Percentiles rank a stretch among this genome's conserved stretches.
Evolutionary conservation across 2,888 invertebrate genomes (phyloP).

Genomic region (Cosmia pyralina): DNA sequence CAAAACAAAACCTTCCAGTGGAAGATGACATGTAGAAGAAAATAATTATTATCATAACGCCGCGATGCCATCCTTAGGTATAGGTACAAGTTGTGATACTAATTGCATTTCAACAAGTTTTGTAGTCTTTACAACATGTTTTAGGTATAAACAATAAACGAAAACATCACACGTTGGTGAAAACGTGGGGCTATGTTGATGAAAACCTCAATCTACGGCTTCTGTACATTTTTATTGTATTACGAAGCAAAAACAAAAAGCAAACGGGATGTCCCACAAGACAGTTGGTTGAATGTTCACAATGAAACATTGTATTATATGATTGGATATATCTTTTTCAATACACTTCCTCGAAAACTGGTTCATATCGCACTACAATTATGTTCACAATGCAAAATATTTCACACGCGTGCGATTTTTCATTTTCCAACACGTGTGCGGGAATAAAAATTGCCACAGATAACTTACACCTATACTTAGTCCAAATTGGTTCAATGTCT

Average conservation of each 20-base stretch:
- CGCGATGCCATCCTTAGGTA: not conserved
- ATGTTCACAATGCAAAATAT: too few relatives aligned
- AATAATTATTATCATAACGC: not conserved
- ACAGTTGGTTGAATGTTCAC: not conserved
- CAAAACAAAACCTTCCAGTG: not conserved
- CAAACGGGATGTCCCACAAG: not conserved
- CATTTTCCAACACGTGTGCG: too few relatives aligned
- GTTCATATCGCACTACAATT: too few relatives aligned
- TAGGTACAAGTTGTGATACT: not conserved
- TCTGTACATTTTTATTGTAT: not conserved
- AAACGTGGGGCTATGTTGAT: not conserved
- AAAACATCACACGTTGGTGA: not conserved
- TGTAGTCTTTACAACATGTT: not conserved
- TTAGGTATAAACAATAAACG: not conserved
- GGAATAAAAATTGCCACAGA: too few relatives aligned
- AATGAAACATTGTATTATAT: slow-evolving; percentile 14
- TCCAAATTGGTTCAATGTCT: too few relatives aligned
- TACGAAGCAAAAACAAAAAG: not conserved
- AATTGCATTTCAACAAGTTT: not conserved
- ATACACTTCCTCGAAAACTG: too few relatives aligned
- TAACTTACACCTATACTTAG: too few relatives aligned
- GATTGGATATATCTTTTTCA: slow-evolving; percentile 9
- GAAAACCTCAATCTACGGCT: not conserved
- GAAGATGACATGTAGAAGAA: too few relatives aligned
- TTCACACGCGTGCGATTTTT: too few relatives aligned